A percentile compares a stretch with the other conserved stretches of the same genome.
Evolutionary conservation across 1,140 invertebrate genomes (phyloP).

Genomic region (Lycorma delicatula): DNA sequence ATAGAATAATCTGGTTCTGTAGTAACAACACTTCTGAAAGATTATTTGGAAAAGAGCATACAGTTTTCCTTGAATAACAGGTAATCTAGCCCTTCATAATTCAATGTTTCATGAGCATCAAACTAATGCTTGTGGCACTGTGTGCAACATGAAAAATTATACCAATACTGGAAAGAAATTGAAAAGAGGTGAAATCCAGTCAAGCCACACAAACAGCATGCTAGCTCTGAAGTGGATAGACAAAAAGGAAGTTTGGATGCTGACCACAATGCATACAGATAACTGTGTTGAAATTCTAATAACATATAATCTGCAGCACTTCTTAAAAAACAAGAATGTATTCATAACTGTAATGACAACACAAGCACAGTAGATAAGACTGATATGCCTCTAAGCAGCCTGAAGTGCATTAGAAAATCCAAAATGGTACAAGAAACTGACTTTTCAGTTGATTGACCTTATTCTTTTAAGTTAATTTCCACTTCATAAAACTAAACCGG

Average conservation of each 20-base stretch:
- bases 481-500: background rate
- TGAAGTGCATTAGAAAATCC: slow-evolving; percentile 32
- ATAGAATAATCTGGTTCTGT: slow-evolving; percentile 28
- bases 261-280: slow-evolving; percentile 28
- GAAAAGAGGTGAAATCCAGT: slow-evolving; percentile 20
- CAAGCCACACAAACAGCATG: slow-evolving; percentile 16
- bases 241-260: slow-evolving; percentile 30
- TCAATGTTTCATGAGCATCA: slow-evolving; percentile 23
- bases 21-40: slow-evolving; percentile 27
- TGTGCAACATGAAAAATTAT: slow-evolving; percentile 29
- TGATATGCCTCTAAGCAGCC: slow-evolving; percentile 32
- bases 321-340: slow-evolving; percentile 31
- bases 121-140: slow-evolving; percentile 31
- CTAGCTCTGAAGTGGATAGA: slow-evolving; percentile 32
- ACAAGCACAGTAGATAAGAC: slow-evolving; percentile 36
- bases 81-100: slow-evolving; percentile 28
- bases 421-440: slow-evolving; percentile 38
- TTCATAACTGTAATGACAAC: slow-evolving; percentile 35
- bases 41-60: slow-evolving; percentile 28
- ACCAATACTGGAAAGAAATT: slow-evolving; percentile 27
- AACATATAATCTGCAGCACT: slow-evolving; percentile 2
- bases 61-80: slow-evolving; percentile 30
- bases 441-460: slow-evolving; percentile 28
- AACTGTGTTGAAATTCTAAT: slow-evolving; percentile 20
- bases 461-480: background rate